Conservation (phyloP, 2,113 vertebrate genomes). For the Ifrita kowaldi region DNA sequence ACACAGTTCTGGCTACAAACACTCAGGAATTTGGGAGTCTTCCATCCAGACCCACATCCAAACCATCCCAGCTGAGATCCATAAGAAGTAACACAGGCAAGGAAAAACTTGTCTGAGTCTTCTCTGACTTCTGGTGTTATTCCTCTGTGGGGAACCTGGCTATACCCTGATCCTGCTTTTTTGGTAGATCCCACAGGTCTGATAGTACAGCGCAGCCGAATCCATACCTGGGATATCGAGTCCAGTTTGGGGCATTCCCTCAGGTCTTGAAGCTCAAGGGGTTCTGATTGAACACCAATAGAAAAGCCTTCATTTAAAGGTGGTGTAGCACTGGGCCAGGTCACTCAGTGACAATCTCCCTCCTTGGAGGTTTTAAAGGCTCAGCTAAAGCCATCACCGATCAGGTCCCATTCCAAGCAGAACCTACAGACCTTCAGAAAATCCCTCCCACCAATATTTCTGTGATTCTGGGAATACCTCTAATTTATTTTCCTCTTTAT, state of each 20-base stretch:
- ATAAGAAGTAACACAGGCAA: neutral
- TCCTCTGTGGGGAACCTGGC: neutral
- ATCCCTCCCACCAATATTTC: neutral
- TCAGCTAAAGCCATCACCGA: neutral
- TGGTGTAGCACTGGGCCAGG: neutral
- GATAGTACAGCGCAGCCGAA: neutral
- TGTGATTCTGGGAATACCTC: neutral
- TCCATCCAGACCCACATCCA: neutral
- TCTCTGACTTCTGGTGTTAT: neutral
- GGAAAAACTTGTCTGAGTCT: neutral
- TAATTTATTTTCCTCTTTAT: neutral
- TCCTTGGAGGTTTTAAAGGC: neutral
- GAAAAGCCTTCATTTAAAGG: neutral
- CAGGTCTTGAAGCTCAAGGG: neutral
- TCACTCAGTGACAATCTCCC: neutral
- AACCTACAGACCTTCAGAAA: neutral
- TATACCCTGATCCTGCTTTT: neutral
- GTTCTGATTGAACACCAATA: neutral
- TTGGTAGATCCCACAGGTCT: neutral
- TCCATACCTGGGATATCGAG: accelerated
- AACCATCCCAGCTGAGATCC: neutral
- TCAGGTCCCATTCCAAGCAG: neutral
- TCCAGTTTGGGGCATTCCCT: neutral
- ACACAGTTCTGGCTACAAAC: neutral
- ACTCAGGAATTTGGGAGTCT: neutral